phyloP scores from a whole-genome alignment of 2,888 invertebrate genomes.

The Spisula subtruncata region DNA sequence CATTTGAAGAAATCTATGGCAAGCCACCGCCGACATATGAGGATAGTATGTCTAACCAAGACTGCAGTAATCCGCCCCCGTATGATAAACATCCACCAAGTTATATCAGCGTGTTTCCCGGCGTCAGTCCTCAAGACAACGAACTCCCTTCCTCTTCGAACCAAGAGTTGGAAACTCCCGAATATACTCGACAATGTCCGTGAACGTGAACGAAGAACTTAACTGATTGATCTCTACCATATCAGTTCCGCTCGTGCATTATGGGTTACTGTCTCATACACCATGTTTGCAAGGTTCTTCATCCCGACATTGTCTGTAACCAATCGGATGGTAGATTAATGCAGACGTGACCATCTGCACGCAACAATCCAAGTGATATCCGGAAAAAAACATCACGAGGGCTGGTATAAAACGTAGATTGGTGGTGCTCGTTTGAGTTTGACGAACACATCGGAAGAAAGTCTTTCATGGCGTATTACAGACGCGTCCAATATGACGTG shows the following conservation, averaged over 20 bases:
- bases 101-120: neutral
- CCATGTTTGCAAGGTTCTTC: no score
- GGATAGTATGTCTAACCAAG: neutral
- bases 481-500: no score
- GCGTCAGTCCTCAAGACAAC: neutral
- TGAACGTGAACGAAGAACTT: neutral
- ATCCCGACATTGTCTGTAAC: no score
- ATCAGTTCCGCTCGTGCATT: neutral
- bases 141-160: neutral
- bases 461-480: no score
- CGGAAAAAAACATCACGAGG: no score
- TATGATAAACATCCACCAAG: constrained; percentile 1
- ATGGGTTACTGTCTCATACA: neutral
- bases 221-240: neutral
- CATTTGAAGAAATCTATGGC: constrained; percentile 5
- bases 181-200: neutral
- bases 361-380: no score
- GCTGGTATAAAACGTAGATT: no score
- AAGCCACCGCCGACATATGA: constrained; percentile 6
- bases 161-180: neutral
- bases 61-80: neutral
- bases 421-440: no score
- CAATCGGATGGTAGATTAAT: no score
- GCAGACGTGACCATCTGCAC: no score
- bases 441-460: no score